These are phyloP conservation scores for Tetranychus piercei DNA, from an alignment of 2,888 invertebrate species.

Conservation along the genomic window DNA sequence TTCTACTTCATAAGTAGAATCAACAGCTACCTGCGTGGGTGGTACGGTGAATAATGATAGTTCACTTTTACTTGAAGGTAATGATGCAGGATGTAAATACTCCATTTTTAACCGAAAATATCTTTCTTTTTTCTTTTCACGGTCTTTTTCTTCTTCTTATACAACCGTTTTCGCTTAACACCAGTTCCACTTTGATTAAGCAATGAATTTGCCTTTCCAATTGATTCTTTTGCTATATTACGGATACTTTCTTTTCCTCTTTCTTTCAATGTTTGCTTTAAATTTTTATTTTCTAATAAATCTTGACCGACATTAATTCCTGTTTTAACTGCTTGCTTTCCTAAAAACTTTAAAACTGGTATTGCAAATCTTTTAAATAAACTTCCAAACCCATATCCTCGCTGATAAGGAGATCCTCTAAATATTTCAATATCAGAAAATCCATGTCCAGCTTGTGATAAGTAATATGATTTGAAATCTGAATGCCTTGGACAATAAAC, in stretches of 20 bases:
- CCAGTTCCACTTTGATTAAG: too few relatives aligned
- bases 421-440: neutral
- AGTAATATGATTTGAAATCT: neutral
- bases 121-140: too few relatives aligned
- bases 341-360: neutral
- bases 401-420: conserved; percentile 8
- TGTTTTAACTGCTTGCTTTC: neutral
- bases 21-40: too few relatives aligned
- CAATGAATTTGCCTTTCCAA: neutral
- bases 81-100: too few relatives aligned
- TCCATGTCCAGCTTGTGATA: conserved; percentile 8
- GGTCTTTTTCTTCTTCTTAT: too few relatives aligned
- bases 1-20: too few relatives aligned
- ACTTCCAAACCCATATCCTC: conserved; percentile 12
- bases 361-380: neutral
- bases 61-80: too few relatives aligned
- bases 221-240: neutral
- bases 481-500: neutral
- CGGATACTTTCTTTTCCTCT: neutral
- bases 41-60: too few relatives aligned
- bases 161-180: too few relatives aligned
- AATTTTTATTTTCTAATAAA: neutral
- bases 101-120: too few relatives aligned
- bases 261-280: neutral
- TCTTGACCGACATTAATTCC: neutral